Evolutionary conservation across 2,888 invertebrate genomes (phyloP), one percentile per base, ranked within the genome.

Genomic region (Scaptomyza tumidula): DNA sequence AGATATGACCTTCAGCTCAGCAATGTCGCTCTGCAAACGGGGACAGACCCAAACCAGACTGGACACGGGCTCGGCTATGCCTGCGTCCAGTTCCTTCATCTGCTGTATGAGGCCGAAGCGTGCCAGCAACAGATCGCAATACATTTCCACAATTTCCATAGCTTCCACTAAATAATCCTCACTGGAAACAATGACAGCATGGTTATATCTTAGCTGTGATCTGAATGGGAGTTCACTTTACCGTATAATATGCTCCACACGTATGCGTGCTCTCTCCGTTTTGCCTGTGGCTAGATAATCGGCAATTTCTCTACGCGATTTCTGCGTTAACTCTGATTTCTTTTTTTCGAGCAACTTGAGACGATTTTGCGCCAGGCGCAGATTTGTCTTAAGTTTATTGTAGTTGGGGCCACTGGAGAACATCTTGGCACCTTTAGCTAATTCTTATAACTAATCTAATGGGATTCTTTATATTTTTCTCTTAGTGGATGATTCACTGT

Each of bases 161-260:
- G 99, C 99, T 93, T 99, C 99, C 3, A 99, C 99, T 93, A 99
- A 94, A 92, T 99, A 99, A 93, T 99, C 99, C 93, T 99, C 99
- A 48, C 99, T 95, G 60, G 27, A 14, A 35, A 11, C 10, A 0
- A 29, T n/a, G 39, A 24, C 6, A 33, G 2, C 14, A 10, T 52
- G 11, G 11, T 3, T 6, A 33, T 33, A 14, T 9, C 11, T n/a
- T 7, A 35, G 1, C 14, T 43, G 14, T 3, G 11, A 14, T 27
- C 24, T 24, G 19, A 24, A 10, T 19, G 3, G 3, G 37, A n/a
- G 9, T n/a, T 61, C 16, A 14, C 24, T 61, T 60, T 91, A 95
- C 95, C 95, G 94, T 63, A 99, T 98, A 63, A 99, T 99, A 88
- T 99, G 98, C 92, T 99, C 99, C 10, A 99, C 99, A 29, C 99